Evolutionary conservation across 53 echinoderm and acorn worm genomes (phyloP).

Genomic region (Echinarachnius parma): DNA sequence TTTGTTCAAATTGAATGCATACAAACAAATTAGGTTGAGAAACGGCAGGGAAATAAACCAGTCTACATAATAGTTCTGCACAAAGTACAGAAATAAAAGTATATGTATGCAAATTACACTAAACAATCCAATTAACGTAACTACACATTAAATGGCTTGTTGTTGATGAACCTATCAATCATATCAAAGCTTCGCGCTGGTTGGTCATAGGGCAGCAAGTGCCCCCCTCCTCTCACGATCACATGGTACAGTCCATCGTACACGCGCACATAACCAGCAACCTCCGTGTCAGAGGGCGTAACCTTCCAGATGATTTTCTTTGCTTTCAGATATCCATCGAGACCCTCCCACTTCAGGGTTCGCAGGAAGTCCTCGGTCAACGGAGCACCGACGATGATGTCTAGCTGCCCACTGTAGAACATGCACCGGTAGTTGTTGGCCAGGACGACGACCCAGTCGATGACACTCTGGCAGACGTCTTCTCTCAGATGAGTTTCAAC

Average conservation of each 20-base stretch:
- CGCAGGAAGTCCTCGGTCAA: slow-evolving; percentile 74
- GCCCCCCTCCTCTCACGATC: slow-evolving; percentile 72
- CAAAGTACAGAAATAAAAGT: too few species aligned
- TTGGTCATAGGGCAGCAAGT: slow-evolving; percentile 84
- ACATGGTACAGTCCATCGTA: slow-evolving; percentile 69
- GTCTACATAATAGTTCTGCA: too few species aligned
- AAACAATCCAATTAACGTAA: not conserved
- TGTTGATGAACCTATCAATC: slow-evolving; percentile 80
- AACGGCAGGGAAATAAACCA: too few species aligned
- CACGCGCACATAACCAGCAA: slow-evolving; percentile 77
- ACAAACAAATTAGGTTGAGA: too few species aligned
- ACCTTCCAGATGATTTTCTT: slow-evolving; percentile 71
- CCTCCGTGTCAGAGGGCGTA: slow-evolving; percentile 56
- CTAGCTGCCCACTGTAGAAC: slow-evolving; percentile 84
- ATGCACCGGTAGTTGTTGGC: slow-evolving; percentile 75
- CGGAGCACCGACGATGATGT: slow-evolving; percentile 73
- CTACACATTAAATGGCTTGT: slow-evolving; percentile 61
- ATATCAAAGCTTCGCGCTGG: slow-evolving; percentile 80
- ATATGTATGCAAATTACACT: too few species aligned
- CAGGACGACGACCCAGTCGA: slow-evolving; percentile 43
- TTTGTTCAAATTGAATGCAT: too few species aligned
- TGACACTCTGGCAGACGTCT: slow-evolving; percentile 73
- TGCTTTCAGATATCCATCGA: slow-evolving; percentile 50
- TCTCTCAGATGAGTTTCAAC: slow-evolving; percentile 49
- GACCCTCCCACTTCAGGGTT: slow-evolving; percentile 63